These are phyloP conservation scores for Thalassoma bifasciatum DNA, from an alignment of 2,113 vertebrate genomes.

Conservation along the genomic window DNA sequence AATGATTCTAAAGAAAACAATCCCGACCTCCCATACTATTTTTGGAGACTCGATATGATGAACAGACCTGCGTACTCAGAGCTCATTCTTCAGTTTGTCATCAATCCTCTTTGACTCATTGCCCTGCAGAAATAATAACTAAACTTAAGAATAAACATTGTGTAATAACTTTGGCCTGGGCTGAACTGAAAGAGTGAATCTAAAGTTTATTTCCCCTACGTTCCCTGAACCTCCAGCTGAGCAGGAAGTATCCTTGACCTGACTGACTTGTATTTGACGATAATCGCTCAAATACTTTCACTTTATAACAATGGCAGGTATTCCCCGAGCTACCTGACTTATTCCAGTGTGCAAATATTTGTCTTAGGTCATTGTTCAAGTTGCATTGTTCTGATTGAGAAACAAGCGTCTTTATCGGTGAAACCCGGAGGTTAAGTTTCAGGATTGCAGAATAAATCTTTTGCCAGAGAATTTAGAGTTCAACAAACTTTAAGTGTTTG, in stretches of 20 bases:
- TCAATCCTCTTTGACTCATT: no score
- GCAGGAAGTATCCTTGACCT: background rate
- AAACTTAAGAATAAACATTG: no score
- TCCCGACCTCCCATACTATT: no score
- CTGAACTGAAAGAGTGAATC: no score
- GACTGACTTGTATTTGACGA: background rate
- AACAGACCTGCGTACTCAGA: no score
- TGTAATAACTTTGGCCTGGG: background rate
- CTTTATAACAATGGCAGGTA: background rate
- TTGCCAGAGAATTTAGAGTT: background rate
- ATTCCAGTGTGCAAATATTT: background rate
- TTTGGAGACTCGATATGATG: no score
- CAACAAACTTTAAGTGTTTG: no score
- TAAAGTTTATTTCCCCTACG: no score
- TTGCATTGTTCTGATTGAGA: background rate
- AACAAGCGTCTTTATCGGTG: background rate
- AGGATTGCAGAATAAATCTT: background rate
- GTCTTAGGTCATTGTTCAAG: background rate
- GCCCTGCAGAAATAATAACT: no score
- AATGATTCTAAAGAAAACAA: no score
- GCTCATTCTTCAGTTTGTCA: no score
- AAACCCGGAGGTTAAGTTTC: conserved; percentile 18
- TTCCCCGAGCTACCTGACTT: conserved; percentile 2
- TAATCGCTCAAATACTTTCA: background rate
- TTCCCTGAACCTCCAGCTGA: background rate